Base-by-base conservation (phyloP, 2,113 vertebrate species). In the Petroica traversi region DNA sequence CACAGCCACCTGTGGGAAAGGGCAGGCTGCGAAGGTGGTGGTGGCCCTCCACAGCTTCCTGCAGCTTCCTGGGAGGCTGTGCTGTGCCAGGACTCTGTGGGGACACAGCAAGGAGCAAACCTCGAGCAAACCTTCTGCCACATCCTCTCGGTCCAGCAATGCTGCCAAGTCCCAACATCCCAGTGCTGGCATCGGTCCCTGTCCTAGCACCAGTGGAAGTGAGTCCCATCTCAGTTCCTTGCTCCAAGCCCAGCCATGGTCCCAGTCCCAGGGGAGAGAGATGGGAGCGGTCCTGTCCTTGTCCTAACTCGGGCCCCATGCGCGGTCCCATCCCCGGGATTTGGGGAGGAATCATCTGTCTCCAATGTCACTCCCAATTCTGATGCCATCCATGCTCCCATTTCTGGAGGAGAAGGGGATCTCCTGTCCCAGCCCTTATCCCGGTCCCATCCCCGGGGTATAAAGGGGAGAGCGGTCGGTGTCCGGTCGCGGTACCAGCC, bases 11-110 rank as follows among this genome's bases (percentile, higher is more conserved):
- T 28, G 40, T 2, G 5, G 67, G 24, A 71, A 10, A 69, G 16
- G 23, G 9, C 33, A 68, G 54, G 52, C 10, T 57, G 12, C 1
- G 1, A 31, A 29, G 28, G 3, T 0, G 3, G 43, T 43, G 43
- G 8, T 43, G 24, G 25, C 23, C 20, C 16, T 88, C 14, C 67
- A 18, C 6, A 31, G 71, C 43, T 61, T 34, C 17, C 74, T 29
- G n/a, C 33, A 40, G n/a, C 52, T 88, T 14, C 55, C 14, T 3
- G 38, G 19, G n/a, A 29, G 17, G 31, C 31, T 4, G 2, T 11
- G 14, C 5, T 11, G 1, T 10, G 28, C 57, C 17, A 41, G 58
- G 26, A 7, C 57, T 57, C 25, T 6, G 26, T 8, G 31, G 52
- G 38, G 36, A 57, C 31, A 34, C 0, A 1, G 29, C 49, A 36